Conservation (phyloP, 1,140 invertebrate genomes). For the Drosophila littoralis region DNA sequence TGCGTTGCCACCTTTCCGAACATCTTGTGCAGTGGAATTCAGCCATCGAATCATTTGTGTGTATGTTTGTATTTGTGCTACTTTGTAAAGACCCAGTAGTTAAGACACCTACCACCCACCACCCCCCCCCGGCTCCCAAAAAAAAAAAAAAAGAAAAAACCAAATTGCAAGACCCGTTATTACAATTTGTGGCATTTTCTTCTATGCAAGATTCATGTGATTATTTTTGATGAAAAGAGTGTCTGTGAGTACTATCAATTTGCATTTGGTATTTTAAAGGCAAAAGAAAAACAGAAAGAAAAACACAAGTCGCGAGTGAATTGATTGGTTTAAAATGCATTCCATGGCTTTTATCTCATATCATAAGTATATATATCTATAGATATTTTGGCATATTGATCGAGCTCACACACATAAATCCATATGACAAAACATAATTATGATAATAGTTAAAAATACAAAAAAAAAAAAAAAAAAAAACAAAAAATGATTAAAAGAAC, state of each 20-base stretch:
- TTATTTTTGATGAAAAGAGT: constrained; percentile 40
- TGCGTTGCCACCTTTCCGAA: too few relatives aligned
- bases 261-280: constrained; percentile 14
- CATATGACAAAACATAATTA: constrained; percentile 18
- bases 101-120: constrained; percentile 16
- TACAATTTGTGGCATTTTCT: constrained; percentile 47
- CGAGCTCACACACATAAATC: constrained; percentile 50
- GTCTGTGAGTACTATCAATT: constrained; percentile 52
- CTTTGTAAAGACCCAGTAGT: constrained; percentile 7
- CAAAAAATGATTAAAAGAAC: not conserved
- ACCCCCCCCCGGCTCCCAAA: constrained; percentile 10
- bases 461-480: too few relatives aligned
- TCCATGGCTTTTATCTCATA: constrained; percentile 38
- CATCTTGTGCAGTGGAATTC: constrained; percentile 8
- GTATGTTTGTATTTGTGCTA: constrained; percentile 31
- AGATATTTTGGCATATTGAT: constrained; percentile 41
- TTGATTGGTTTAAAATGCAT: constrained; percentile 16
- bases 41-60: constrained; percentile 46
- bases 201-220: constrained; percentile 77
- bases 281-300: constrained; percentile 3
- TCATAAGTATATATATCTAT: constrained; percentile 36
- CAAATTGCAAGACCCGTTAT: constrained; percentile 33
- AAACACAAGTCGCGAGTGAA: not conserved
- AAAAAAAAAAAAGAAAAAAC: constrained; percentile 15
- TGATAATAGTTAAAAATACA: not conserved